Base-by-base conservation (phyloP, 2,888 invertebrate species). In the Lithodes maja region DNA sequence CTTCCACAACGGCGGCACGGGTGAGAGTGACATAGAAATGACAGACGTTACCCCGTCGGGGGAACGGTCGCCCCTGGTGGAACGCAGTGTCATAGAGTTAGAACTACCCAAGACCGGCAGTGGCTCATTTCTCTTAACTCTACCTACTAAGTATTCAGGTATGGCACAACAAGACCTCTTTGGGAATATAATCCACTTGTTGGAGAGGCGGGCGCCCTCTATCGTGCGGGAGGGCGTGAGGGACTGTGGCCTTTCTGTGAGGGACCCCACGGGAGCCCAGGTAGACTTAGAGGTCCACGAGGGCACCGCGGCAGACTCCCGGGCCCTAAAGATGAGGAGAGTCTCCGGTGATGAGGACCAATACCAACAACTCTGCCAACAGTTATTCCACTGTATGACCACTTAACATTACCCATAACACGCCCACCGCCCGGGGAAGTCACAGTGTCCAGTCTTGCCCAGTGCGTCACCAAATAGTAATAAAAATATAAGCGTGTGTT, bases 291-390 rank as follows among this genome's bases (percentile, higher is more conserved):
- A 91, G 61, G 90, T 91, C 52, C 82, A 85, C 15, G 82, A 87
- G 61, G 91, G 90, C 3, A 69, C 90, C n/a, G 90, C 85, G 3
- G 85, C 83, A 87, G 91, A 89, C 81, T 89, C 85, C 12, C 90
- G 87, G 54, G 87, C 91, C 53, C 88, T 91, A 33, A 91, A 91
- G 78, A 85, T 91, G 88, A 85, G 90, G 33, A 87, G 91, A 81
- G 87, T 91, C n/a, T 90, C 90, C 3, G 91, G 91, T 15, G 90
- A 91, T 69, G 91, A 91, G 75, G 79, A 85, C 61, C 91, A 91
- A 84, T 91, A 91, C 78, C 86, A 85, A 54, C 90, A 90, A 52
- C 85, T 91, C 75, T 91, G 91, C 85, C 91, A 91, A 61, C 88
- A 91, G 86, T 81, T 91, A 52, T 87, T 91, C 17, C 84, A 91